A percentile compares a stretch with the other conserved stretches of the same genome.
These are phyloP conservation scores for Meta bourneti DNA, from an alignment of 2,888 invertebrate genomes.

Conservation along the genomic window DNA sequence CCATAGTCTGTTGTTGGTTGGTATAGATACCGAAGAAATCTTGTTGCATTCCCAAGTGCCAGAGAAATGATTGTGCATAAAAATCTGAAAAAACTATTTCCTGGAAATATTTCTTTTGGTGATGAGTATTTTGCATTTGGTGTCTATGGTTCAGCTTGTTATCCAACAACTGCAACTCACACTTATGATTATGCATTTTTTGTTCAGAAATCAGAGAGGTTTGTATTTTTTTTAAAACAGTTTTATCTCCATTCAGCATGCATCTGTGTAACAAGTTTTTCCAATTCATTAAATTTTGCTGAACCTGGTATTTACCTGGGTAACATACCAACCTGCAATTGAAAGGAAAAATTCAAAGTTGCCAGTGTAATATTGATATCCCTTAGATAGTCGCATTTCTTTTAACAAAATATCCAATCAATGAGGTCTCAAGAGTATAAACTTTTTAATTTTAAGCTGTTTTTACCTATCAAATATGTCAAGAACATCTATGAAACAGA, in stretches of 20 bases:
- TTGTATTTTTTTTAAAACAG: not conserved
- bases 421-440: too few species aligned
- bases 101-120: constrained; percentile 27
- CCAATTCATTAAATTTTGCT: too few species aligned
- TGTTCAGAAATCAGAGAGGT: constrained; percentile 38
- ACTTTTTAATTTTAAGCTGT: too few species aligned
- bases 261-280: too few species aligned
- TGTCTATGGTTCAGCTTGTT: constrained; percentile 43
- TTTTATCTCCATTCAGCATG: not conserved
- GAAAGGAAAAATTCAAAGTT: too few species aligned
- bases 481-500: too few species aligned
- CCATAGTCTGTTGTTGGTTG: constrained; percentile 65
- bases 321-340: too few species aligned
- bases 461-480: too few species aligned
- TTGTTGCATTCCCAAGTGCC: constrained; percentile 54
- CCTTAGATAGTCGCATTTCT: too few species aligned
- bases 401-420: too few species aligned
- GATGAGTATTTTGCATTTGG: constrained; percentile 35
- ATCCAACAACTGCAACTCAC: constrained; percentile 57
- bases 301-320: too few species aligned
- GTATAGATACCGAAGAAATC: constrained; percentile 58
- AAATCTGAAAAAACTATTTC: constrained; percentile 36
- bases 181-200: constrained; percentile 66
- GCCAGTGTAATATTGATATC: too few species aligned
- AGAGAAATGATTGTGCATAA: constrained; percentile 52